Evolutionary conservation across 2,113 vertebrate genomes (phyloP).

Genomic region (Oncorhynchus tshawytscha): DNA sequence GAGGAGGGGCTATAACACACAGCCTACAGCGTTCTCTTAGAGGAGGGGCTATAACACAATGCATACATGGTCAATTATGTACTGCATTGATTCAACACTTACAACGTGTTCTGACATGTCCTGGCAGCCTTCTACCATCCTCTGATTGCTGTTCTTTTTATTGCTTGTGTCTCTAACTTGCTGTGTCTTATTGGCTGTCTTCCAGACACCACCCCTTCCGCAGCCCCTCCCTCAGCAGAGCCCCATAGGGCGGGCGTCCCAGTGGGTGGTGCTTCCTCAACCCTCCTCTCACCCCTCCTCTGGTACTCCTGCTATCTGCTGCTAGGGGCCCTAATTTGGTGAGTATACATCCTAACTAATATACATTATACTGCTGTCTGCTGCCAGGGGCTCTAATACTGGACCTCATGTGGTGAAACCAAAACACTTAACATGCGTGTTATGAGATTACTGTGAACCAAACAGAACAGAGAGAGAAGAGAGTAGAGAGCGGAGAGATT

Average conservation of each 20-base stretch:
- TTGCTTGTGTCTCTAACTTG: conserved; percentile 18
- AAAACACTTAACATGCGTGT: too few relatives aligned
- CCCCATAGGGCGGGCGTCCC: conserved; percentile 35
- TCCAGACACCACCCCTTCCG: conserved; percentile 50
- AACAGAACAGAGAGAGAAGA: neutral
- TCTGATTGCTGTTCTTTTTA: too few relatives aligned
- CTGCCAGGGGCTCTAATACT: conserved; percentile 2
- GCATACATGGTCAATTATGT: too few relatives aligned
- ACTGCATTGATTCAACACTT: too few relatives aligned
- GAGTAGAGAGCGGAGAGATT: neutral
- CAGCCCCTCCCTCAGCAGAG: conserved; percentile 49
- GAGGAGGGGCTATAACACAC: too few relatives aligned
- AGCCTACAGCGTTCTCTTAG: too few relatives aligned
- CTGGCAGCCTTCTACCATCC: too few relatives aligned
- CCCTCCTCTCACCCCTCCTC: conserved; percentile 4
- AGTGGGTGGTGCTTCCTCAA: conserved; percentile 21
- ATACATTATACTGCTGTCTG: conserved; percentile 12
- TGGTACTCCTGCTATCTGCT: conserved; percentile 42
- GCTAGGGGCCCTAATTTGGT: conserved; percentile 57
- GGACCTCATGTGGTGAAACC: neutral
- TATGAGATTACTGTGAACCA: neutral
- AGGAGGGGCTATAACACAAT: too few relatives aligned
- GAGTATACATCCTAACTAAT: conserved; percentile 9
- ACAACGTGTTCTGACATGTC: too few relatives aligned
- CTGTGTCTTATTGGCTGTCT: neutral